phyloP scores from a whole-genome alignment of 2,888 invertebrate genomes.

The Acrocyrtus sp. region DNA sequence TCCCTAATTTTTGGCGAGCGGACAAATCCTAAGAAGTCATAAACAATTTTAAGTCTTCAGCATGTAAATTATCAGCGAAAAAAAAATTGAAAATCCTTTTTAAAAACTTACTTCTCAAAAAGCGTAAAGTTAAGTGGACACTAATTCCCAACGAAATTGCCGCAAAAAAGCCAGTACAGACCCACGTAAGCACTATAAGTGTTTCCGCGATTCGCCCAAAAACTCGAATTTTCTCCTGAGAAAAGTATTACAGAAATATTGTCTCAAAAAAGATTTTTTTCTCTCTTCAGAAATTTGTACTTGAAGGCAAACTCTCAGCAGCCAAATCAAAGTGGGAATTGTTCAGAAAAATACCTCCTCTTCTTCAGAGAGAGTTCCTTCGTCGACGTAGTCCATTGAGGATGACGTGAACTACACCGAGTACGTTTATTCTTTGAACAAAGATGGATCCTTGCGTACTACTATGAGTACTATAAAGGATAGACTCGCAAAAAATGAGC shows the following conservation, averaged over 20 bases:
- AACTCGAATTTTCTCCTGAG: conserved; percentile 48
- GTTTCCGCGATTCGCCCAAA: conserved; percentile 40
- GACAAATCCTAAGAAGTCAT: conserved; percentile 25
- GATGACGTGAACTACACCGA: conserved; percentile 24
- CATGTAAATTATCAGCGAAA: no score
- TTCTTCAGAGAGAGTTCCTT: conserved; percentile 42
- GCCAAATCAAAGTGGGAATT: no score
- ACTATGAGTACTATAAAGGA: no score
- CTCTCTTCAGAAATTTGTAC: no score
- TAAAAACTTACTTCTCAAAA: conserved; percentile 46
- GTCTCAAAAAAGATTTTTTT: no score
- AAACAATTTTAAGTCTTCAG: not conserved
- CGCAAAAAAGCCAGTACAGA: conserved; percentile 44
- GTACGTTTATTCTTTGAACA: no score
- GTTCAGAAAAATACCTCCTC: conserved; percentile 46
- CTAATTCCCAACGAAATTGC: conserved; percentile 37
- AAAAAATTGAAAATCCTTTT: no score
- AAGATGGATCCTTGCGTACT: no score
- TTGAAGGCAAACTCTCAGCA: no score
- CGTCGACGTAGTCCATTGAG: conserved; percentile 48
- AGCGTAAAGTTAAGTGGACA: conserved; percentile 29
- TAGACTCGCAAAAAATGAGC: no score
- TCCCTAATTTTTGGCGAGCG: conserved; percentile 43
- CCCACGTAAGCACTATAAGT: conserved; percentile 46
- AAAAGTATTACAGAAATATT: not conserved